Base-by-base conservation (phyloP, 1,140 invertebrate genomes). In the Tenebrio molitor region DNA sequence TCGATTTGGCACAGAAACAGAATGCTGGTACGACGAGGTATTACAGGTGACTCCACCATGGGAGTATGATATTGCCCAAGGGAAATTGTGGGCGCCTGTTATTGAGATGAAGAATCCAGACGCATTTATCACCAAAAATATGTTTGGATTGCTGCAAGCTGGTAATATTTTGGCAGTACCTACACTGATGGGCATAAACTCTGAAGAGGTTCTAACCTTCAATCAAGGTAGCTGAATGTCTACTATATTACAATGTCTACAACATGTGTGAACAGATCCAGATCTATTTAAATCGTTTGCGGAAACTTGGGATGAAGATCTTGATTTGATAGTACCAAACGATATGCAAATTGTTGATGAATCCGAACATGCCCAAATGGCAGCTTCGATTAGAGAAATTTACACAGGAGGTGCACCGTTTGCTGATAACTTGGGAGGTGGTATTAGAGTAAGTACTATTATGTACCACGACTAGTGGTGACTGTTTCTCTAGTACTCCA, bases 41-140 rank as follows among this genome's bases (percentile, higher is more conserved):
- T n/a, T n/a, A n/a, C n/a, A n/a, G n/a, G n/a, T n/a, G n/a, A n/a
- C n/a, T n/a, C n/a, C n/a, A n/a, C n/a, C n/a, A 5, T 50, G 12
- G 5, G 44, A 50, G 2, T 16, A 12, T 3, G 19, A 16, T 23
- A n/a, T n/a, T n/a, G n/a, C n/a, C n/a, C n/a, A n/a, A n/a, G n/a
- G n/a, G n/a, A n/a, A n/a, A n/a, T 65, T 41, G n/a, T n/a, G n/a
- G n/a, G 33, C 63, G 2, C 63, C 63, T 5, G 63, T 65, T 5
- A 41, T 41, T 21, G 63, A 65, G 36, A 7, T 17, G 2, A 41
- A 65, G 41, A 36, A 65, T 41, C 15, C 15, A 10, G 63, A 41
- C 19, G 63, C 63, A 0, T 65, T 65, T n/a, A n/a, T n/a, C n/a
- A n/a, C n/a, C n/a, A n/a, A n/a, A n/a, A n/a, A n/a, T n/a, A n/a